phyloP scores from a whole-genome alignment of 2,888 invertebrate species.

The Minunthozetes semirufus region DNA sequence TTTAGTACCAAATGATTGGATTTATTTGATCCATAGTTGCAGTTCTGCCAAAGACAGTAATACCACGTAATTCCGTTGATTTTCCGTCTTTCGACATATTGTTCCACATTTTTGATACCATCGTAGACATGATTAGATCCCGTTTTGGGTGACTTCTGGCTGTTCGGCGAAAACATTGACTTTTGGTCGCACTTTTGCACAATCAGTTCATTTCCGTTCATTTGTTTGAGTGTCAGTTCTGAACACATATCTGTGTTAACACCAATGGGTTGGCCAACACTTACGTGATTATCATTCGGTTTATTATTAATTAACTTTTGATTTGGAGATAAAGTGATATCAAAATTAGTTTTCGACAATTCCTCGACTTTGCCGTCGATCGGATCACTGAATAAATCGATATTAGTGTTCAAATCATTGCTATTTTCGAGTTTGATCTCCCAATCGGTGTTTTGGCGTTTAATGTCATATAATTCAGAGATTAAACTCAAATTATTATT shows the following conservation, averaged over 20 bases:
- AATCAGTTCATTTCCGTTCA: not conserved
- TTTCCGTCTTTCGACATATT: constrained; percentile 12
- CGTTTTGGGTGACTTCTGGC: not conserved
- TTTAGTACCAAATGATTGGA: constrained; percentile 5
- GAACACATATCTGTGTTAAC: not conserved
- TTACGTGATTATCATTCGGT: too few relatives aligned
- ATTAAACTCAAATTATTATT: constrained; percentile 5
- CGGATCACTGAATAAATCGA: not conserved
- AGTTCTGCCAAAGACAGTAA: not conserved
- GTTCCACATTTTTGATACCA: constrained; percentile 19
- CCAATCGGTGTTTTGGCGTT: constrained; percentile 24
- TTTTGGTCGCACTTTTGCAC: too few relatives aligned
- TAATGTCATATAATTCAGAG: constrained; percentile 19
- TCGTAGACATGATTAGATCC: not conserved
- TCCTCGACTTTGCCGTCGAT: not conserved
- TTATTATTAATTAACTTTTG: not conserved
- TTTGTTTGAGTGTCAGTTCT: not conserved
- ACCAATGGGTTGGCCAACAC: not conserved
- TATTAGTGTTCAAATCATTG: not conserved
- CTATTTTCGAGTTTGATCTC: constrained; percentile 12
- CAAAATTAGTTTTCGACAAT: not conserved
- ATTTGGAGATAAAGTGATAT: not conserved
- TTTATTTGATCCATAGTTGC: constrained; percentile 11
- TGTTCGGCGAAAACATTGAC: too few relatives aligned
- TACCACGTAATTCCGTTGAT: constrained; percentile 24